phyloP scores from a whole-genome alignment of 2,888 invertebrate genomes.

The Sesia bembeciformis region DNA sequence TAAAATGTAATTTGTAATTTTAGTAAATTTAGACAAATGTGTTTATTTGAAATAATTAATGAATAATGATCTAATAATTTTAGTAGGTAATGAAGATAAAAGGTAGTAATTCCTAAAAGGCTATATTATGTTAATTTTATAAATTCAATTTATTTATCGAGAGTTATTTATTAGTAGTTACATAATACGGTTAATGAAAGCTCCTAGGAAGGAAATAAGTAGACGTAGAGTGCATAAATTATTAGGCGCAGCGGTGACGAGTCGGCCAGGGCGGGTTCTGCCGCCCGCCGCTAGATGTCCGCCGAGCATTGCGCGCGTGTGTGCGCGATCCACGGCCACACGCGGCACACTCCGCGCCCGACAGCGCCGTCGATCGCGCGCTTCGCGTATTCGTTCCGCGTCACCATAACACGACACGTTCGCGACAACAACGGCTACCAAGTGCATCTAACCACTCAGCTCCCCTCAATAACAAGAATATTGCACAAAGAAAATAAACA shows the following conservation, averaged over 20 bases:
- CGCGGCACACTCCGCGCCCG: constrained; percentile 68
- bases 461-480: constrained; percentile 17
- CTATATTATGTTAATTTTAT: too few species aligned
- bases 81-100: too few species aligned
- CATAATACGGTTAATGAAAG: too few species aligned
- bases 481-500: background rate
- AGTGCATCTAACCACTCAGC: constrained; percentile 9
- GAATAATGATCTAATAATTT: too few species aligned
- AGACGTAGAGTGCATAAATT: background rate
- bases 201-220: too few species aligned
- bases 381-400: constrained; percentile 41
- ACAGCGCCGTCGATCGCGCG: constrained; percentile 66
- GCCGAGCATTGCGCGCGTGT: constrained; percentile 46
- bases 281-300: constrained; percentile 62
- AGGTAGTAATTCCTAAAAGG: too few species aligned
- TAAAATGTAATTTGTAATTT: too few species aligned
- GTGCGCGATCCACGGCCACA: constrained; percentile 50
- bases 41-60: too few species aligned
- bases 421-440: constrained; percentile 36
- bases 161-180: too few species aligned
- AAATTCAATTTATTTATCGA: too few species aligned
- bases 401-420: constrained; percentile 44
- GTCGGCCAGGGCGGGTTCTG: constrained; percentile 21
- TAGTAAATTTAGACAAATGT: too few species aligned
- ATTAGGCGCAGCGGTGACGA: background rate